A percentile compares a stretch with the other conserved stretches of the same genome.
phyloP scores from a whole-genome alignment of 2,113 vertebrate species.

The Aleadryas rufinucha region DNA sequence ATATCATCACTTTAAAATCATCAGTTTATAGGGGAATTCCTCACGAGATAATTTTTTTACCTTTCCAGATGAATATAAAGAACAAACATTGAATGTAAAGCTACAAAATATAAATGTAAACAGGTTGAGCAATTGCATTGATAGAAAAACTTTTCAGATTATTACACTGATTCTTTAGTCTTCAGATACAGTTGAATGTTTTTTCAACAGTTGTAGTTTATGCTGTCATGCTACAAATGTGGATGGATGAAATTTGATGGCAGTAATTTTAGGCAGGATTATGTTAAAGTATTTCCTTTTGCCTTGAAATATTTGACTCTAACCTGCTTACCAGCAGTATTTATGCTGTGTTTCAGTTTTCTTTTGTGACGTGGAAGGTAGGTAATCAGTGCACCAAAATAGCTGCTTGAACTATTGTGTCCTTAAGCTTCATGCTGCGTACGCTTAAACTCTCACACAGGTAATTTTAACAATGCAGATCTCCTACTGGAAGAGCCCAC shows the following conservation, averaged over 20 bases:
- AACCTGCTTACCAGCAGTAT: neutral
- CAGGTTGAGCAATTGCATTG: neutral
- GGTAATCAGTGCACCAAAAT: neutral
- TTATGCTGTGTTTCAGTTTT: neutral
- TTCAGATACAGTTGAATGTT: neutral
- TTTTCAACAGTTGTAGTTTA: neutral
- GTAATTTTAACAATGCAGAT: neutral
- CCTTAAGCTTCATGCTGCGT: neutral
- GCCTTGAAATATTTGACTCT: neutral
- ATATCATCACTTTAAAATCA: neutral
- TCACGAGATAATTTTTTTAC: neutral
- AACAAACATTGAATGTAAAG: neutral
- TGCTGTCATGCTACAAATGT: neutral
- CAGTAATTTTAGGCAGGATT: neutral
- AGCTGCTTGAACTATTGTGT: neutral
- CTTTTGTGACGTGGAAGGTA: neutral
- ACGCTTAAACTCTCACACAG: neutral
- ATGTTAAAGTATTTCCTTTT: neutral
- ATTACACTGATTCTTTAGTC: neutral
- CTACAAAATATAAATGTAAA: neutral
- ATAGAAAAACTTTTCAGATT: neutral
- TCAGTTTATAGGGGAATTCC: neutral
- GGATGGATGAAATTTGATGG: neutral
- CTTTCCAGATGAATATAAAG: neutral
- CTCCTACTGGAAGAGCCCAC: neutral